Base-by-base conservation (phyloP, 2,888 invertebrate species). In the Malacosoma neustria region DNA sequence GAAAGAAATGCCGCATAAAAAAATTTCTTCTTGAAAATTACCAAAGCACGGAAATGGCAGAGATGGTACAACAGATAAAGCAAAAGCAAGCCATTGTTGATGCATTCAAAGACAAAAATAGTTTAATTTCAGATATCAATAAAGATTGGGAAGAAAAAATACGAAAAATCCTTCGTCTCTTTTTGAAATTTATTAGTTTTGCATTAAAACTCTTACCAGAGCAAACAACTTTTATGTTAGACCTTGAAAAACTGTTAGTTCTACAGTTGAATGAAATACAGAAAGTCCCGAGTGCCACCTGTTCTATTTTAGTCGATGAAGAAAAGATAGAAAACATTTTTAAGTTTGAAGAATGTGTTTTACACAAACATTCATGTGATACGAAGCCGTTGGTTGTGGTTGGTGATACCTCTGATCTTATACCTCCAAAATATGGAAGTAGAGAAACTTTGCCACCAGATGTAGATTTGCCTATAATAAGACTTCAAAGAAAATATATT, bases 1-100 rank as follows among this genome's bases (percentile, higher is more conserved):
- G 84, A 51, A 85, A 79, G 55, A 84, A 77, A 54, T 84, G 84
- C 51, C 72, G 51, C 53, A 67, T 85, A 1, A 72, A 71, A 45
- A 61, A 74, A 52, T 67, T 81, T 40, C 35, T 73, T 3, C 40
- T 84, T 38, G 62, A 82, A 46, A 75, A 59, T 35, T 62, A 64
- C 47, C 74, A 76, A 39, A 58, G 45, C 32, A 44, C 49, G 7
- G 75, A 79, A 45, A 43, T 74, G 29, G 45, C 56, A 30, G 72
- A 76, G 46, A 69, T 69, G 38, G 35, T 67, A 11, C 33, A 59
- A 42, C 67, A 64, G 51, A 61, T 84, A 1, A 70, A 73, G 45
- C 62, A 72, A 40, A 65, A 49, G 13, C 52, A 69, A 41, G 44
- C 62, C 13, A 11, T 69, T 1, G 47, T 81, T 34, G 52, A 71